Evolutionary conservation across 2,888 invertebrate species (phyloP), one percentile per base, ranked within the genome.

Genomic region (Adela reaumurella): DNA sequence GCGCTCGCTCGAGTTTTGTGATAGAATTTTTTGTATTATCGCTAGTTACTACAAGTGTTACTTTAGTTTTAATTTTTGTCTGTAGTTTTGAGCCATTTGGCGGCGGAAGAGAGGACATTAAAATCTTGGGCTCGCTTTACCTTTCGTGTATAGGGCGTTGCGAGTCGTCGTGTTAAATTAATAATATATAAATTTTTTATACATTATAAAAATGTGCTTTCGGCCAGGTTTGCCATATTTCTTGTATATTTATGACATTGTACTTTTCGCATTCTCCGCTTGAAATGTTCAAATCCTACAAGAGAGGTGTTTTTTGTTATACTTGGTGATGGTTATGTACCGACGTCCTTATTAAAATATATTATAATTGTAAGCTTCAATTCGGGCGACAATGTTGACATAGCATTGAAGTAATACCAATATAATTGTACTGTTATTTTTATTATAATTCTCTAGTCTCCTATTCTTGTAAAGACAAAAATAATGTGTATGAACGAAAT

Each of bases 401-500:
- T 14, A 35, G 14, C 35, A 35, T 14, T 14, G 8, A 14, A 35
- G 3, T 35, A 35, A 35, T 35, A 35, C 6, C 35, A 14, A 14
- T 35, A 35, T 35, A 14, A 14, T 35, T 35, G 35, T 35, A 35
- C 35, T 35, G 35, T 35, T 35, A 35, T 14, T 35, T 35, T 14
- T 35, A 35, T 73, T 74, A 43, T 43, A 70, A 65, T 70, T 70
- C 68, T 78, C 78, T 78, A 78, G 78, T 78, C 78, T 77, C 68
- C 62, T 64, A 68, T 64, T 74, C 74, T 74, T 74, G 71, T 76
- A 71, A 77, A 76, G 72, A 74, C 74, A 71, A 70, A 63, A 59
- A 62, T 65, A 59, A 62, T 66, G 62, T 74, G 68, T 74, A 72
- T 65, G 65, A 65, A 68, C 66, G 63, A 65, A 68, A 67, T 58